Evolutionary conservation across 53 echinoderm and acorn worm species (phyloP).

Genomic region (Stichopus horrens): DNA sequence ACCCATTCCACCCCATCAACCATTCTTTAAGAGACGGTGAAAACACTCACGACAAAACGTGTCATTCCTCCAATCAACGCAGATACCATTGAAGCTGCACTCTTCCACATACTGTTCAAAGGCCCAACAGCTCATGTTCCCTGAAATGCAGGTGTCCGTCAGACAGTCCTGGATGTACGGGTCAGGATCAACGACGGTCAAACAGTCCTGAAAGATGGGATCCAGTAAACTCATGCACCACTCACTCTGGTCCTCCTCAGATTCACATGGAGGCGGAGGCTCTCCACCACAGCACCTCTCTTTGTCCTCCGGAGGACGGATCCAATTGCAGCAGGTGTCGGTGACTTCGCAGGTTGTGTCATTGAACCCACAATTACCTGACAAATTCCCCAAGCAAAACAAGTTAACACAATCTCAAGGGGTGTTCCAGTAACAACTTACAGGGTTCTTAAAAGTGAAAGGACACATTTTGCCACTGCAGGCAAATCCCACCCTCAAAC

Average conservation of each 20-base stretch:
- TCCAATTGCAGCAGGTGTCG: conserved; percentile 66
- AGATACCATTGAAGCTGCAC: conserved; percentile 54
- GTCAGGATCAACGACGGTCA: conserved; percentile 51
- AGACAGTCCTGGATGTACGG: conserved; percentile 57
- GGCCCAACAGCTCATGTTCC: conserved; percentile 58
- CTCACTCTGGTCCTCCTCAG: conserved; percentile 19
- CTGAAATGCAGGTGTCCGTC: conserved; percentile 61
- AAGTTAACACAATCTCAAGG: too few relatives aligned
- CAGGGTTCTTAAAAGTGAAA: too few relatives aligned
- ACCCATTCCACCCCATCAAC: not conserved
- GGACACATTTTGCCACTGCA: too few relatives aligned
- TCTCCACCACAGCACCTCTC: conserved; percentile 57
- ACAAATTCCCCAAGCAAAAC: not conserved
- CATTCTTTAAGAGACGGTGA: too few relatives aligned
- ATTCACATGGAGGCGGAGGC: conserved; percentile 45
- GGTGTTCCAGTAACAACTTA: too few relatives aligned
- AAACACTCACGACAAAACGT: conserved; percentile 89
- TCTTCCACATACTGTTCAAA: conserved; percentile 66
- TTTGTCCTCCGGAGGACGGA: conserved; percentile 56
- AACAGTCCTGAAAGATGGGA: conserved; percentile 63
- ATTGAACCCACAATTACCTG: conserved; percentile 75
- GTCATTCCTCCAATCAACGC: conserved; percentile 76
- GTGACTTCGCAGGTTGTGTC: conserved; percentile 67
- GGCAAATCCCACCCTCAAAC: too few relatives aligned
- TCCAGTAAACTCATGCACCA: conserved; percentile 70